Conservation (phyloP, 2,888 invertebrate genomes). For the Beris morrisii region DNA sequence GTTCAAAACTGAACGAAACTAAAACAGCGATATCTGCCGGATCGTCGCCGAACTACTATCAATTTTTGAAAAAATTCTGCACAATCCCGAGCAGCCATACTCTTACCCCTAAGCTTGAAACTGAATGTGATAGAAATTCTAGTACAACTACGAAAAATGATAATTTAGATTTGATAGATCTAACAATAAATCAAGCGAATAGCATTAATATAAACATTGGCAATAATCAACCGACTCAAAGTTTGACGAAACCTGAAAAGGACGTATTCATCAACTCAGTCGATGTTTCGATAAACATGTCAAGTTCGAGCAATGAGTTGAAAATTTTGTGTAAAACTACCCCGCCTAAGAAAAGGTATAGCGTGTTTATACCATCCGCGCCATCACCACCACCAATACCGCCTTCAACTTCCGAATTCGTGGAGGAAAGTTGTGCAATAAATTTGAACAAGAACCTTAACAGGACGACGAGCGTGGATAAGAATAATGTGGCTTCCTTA, state of each 20-base stretch:
- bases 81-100: slow-evolving; percentile 1
- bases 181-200: slow-evolving; percentile 31
- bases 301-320: slow-evolving; percentile 35
- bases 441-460: slow-evolving; percentile 35
- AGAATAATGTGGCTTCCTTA: no score
- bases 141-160: neutral
- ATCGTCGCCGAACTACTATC: slow-evolving; percentile 31
- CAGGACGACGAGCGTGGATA: neutral
- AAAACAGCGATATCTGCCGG: no score
- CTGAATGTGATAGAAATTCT: neutral
- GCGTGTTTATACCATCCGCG: slow-evolving; percentile 2
- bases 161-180: slow-evolving; percentile 28
- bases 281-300: slow-evolving; percentile 41
- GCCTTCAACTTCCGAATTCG: no score
- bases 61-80: slow-evolving; percentile 33
- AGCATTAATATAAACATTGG: slow-evolving; percentile 39
- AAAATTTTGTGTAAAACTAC: slow-evolving; percentile 40
- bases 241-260: neutral
- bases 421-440: slow-evolving; percentile 36
- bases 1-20: no score
- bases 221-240: neutral
- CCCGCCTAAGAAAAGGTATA: slow-evolving; percentile 39
- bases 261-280: slow-evolving; percentile 27
- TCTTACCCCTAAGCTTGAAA: neutral
- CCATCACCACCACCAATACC: neutral